Base-by-base conservation (phyloP, 2,797 vertebrate species). In the Antennarius maculatus region DNA sequence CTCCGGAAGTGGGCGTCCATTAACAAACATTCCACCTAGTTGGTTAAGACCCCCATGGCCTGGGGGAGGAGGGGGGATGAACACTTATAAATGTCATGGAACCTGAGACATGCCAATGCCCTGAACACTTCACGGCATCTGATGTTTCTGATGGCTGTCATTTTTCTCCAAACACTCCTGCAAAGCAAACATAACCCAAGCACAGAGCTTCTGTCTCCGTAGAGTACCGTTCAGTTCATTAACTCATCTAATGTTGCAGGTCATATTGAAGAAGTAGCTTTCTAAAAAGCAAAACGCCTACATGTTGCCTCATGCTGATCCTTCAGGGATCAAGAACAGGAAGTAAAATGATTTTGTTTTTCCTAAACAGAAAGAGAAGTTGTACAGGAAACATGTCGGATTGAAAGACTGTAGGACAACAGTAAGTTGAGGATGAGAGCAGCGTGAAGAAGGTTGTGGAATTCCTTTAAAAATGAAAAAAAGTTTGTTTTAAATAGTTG, bases 1-100 rank as follows among this genome's bases (percentile, higher is more conserved):
- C 83, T 97, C 96, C 2, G 96, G 96, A 53, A 97, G 94, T 17
- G 96, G 95, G 58, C 95, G 94, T 54, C 96, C 96, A 41, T 96
- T 97, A 88, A 97, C 96, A 93, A 96, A 97, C 91, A 96, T 95
- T 77, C 96, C 95, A 71, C 95, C 95, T 90, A 97, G 92, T 93
- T 97, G 96, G 88, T 97, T 97, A 92, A 96, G 92, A 87, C 96
- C 95, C 90, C 95, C 96, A 70, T 97, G 95, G 86, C 95, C 95
- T 96, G 87, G 89, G 93, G 91, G 91, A 85, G 86, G 76, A 89
- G 80, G 70, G 81, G 91, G 91, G 90, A 93, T 93, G 89, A 92
- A 92, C 90, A 92, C 84, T 88, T 61, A 89, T 94, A 87, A 94
- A 91, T 89, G 88, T 90, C 92, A 69, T 57, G 89, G 85, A 84